phyloP scores from a whole-genome alignment of 2,888 invertebrate genomes.

The Miltochrista miniata region DNA sequence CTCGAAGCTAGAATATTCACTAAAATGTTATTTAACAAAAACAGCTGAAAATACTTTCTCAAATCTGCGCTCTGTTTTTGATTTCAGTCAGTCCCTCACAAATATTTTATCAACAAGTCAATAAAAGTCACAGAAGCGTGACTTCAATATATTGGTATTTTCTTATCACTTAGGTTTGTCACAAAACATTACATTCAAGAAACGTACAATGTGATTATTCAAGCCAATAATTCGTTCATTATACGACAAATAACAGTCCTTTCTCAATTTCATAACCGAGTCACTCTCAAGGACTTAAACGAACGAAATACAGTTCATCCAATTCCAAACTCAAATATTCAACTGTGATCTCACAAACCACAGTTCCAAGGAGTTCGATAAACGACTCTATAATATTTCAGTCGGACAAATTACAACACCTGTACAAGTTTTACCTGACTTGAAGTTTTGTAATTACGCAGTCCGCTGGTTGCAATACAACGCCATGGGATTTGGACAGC shows the following conservation, averaged over 20 bases:
- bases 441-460: slow-evolving; percentile 42
- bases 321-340: background rate
- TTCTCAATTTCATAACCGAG: background rate
- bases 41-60: too few relatives aligned
- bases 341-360: slow-evolving; percentile 7
- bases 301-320: background rate
- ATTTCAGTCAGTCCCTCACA: too few relatives aligned
- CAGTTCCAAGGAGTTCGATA: slow-evolving; percentile 5
- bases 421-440: slow-evolving; percentile 32
- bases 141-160: too few relatives aligned
- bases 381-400: slow-evolving; percentile 25
- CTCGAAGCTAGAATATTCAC: too few relatives aligned
- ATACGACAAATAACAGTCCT: background rate
- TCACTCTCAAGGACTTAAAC: background rate
- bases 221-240: background rate
- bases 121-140: too few relatives aligned
- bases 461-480: slow-evolving; percentile 32
- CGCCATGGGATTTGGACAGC: slow-evolving; percentile 19
- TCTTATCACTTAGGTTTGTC: too few relatives aligned
- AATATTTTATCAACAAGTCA: too few relatives aligned
- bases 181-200: too few relatives aligned
- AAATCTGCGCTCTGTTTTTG: too few relatives aligned
- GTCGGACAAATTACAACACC: slow-evolving; percentile 36
- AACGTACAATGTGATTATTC: too few relatives aligned
- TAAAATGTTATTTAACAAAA: too few relatives aligned